A percentile compares a stretch with the other conserved stretches of the same genome.
Evolutionary conservation across 2,797 vertebrate genomes (phyloP).

Genomic region (Moxostoma hubbsi): DNA sequence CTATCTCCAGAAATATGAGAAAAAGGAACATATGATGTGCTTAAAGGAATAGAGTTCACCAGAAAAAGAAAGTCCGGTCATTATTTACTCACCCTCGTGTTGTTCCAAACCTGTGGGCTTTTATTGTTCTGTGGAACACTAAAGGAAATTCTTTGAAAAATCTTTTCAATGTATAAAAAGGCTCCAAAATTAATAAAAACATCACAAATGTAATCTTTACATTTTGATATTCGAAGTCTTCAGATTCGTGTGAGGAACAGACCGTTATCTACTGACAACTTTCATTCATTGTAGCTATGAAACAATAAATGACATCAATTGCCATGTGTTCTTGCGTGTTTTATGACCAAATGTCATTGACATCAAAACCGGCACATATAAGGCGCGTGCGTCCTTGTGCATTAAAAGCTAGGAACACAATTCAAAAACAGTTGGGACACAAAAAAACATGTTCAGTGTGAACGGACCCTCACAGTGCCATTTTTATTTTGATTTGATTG

Average conservation of each 20-base stretch:
- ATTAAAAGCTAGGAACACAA: too few species aligned
- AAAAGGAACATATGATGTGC: background rate
- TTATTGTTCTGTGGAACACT: too few species aligned
- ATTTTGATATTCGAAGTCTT: background rate
- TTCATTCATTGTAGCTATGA: too few species aligned
- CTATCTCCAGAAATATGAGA: background rate
- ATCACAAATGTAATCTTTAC: too few species aligned
- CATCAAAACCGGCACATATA: background rate
- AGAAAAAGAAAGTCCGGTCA: background rate
- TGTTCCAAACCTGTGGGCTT: too few species aligned
- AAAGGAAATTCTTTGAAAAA: too few species aligned
- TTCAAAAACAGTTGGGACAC: too few species aligned
- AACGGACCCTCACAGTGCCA: background rate
- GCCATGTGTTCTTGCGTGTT: background rate
- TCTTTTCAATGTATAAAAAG: too few species aligned
- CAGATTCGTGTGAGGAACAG: background rate
- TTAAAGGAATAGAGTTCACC: slow-evolving; percentile 5
- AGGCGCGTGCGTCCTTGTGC: too few species aligned
- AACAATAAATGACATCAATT: background rate
- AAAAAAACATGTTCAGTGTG: too few species aligned
- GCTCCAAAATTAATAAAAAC: too few species aligned
- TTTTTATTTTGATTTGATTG: background rate
- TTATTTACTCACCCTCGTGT: background rate
- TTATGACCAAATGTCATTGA: background rate
- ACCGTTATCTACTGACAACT: background rate